Conservation (phyloP, 2,113 vertebrate genomes). For the Thamnaconus septentrionalis region DNA sequence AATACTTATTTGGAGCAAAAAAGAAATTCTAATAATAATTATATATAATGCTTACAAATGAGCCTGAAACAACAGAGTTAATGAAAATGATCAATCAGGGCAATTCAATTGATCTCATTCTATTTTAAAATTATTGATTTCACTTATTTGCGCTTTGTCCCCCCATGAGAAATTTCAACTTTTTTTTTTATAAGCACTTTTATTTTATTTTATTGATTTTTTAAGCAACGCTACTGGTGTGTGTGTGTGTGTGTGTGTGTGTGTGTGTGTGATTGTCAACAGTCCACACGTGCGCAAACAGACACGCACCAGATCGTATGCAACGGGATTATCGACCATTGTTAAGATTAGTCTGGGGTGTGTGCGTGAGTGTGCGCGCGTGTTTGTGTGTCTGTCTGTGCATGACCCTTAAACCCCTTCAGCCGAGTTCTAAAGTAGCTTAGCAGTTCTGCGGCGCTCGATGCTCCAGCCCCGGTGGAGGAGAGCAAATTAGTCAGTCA, state of each 20-base stretch:
- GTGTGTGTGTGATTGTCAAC: neutral
- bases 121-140: too few species aligned
- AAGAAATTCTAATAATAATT: too few species aligned
- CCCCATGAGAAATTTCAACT: too few species aligned
- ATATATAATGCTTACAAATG: too few species aligned
- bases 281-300: slow-evolving; percentile 5
- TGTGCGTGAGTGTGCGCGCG: slow-evolving; percentile 22
- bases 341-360: slow-evolving; percentile 47
- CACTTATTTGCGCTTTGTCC: too few species aligned
- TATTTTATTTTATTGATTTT: too few species aligned
- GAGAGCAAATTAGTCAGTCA: slow-evolving; percentile 16
- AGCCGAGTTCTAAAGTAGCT: slow-evolving; percentile 71
- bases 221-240: neutral
- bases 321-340: slow-evolving; percentile 56
- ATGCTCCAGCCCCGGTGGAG: slow-evolving; percentile 33
- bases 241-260: neutral
- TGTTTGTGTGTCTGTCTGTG: slow-evolving; percentile 23
- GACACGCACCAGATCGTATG: slow-evolving; percentile 31
- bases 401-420: slow-evolving; percentile 63
- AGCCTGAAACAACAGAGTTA: too few species aligned
- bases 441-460: slow-evolving; percentile 50
- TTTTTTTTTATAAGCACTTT: too few species aligned
- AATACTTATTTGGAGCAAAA: too few species aligned
- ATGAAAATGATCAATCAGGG: too few species aligned
- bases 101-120: too few species aligned